These are phyloP conservation scores for Pristionchus maxplancki DNA, from an alignment of 2,888 invertebrate species.

Conservation along the genomic window DNA sequence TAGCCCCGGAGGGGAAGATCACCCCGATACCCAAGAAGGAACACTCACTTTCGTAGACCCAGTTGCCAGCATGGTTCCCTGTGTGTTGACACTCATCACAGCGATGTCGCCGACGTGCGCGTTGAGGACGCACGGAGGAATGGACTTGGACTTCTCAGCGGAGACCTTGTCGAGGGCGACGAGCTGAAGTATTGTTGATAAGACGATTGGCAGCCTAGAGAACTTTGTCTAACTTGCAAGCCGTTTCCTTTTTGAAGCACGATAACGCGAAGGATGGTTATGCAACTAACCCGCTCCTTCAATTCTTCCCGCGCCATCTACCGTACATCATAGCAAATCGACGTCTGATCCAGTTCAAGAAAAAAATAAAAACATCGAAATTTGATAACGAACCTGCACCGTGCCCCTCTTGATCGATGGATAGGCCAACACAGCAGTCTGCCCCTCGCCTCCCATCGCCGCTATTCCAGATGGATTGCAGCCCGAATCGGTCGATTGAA, in stretches of 20 bases:
- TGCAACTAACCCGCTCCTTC: too few species aligned
- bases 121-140: conserved; percentile 81
- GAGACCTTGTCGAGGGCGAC: conserved; percentile 21
- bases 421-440: conserved; percentile 26
- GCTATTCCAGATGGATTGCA: not conserved
- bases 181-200: conserved; percentile 16
- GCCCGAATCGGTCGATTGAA: conserved; percentile 31
- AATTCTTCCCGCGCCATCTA: too few species aligned
- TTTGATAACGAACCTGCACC: conserved; percentile 48
- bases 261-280: too few species aligned
- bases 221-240: too few species aligned
- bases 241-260: too few species aligned
- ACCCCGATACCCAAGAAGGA: too few species aligned
- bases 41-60: not conserved
- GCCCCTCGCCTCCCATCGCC: conserved; percentile 49
- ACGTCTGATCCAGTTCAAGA: too few species aligned
- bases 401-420: conserved; percentile 46
- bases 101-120: conserved; percentile 87
- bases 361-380: too few species aligned
- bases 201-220: too few species aligned
- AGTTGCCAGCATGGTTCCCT: conserved; percentile 83
- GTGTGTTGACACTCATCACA: conserved; percentile 87
- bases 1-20: too few species aligned
- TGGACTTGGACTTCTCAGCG: conserved; percentile 46
- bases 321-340: too few species aligned